These are phyloP conservation scores for Augochlorella aurata DNA, from an alignment of 2,888 invertebrate species.

Conservation along the genomic window DNA sequence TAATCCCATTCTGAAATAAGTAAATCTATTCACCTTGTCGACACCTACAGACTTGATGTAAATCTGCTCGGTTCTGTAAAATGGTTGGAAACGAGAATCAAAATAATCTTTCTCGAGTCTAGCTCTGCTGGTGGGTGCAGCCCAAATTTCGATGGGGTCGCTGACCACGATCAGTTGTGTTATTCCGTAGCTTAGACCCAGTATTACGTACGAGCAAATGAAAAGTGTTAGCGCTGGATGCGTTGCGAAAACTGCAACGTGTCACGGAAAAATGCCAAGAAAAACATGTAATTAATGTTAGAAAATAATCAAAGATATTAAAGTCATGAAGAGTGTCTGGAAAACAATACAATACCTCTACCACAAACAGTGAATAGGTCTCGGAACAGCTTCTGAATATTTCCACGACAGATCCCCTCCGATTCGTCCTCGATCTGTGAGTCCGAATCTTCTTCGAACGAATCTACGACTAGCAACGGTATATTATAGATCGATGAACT, in stretches of 20 bases:
- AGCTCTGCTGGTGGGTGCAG: constrained; percentile 90
- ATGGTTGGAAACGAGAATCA: constrained; percentile 93
- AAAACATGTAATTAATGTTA: not conserved
- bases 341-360: constrained; percentile 11
- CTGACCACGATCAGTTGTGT: constrained; percentile 88
- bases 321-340: not conserved
- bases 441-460: not conserved
- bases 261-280: not conserved
- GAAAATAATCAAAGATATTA: not conserved
- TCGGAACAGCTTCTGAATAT: not conserved
- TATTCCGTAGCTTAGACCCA: constrained; percentile 87
- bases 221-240: constrained; percentile 87
- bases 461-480: not conserved
- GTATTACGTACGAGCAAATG: constrained; percentile 85
- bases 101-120: constrained; percentile 93
- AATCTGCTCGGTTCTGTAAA: constrained; percentile 94
- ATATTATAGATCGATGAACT: not conserved
- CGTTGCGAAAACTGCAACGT: constrained; percentile 85
- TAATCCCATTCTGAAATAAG: not conserved
- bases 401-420: not conserved
- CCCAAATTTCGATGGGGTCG: constrained; percentile 97
- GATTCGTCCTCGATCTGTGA: not conserved
- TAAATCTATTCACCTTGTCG: constrained; percentile 80
- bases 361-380: constrained; percentile 46
- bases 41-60: constrained; percentile 88